Evolutionary conservation across 2,888 invertebrate genomes (phyloP).

Genomic region (Oasisia sp.): DNA sequence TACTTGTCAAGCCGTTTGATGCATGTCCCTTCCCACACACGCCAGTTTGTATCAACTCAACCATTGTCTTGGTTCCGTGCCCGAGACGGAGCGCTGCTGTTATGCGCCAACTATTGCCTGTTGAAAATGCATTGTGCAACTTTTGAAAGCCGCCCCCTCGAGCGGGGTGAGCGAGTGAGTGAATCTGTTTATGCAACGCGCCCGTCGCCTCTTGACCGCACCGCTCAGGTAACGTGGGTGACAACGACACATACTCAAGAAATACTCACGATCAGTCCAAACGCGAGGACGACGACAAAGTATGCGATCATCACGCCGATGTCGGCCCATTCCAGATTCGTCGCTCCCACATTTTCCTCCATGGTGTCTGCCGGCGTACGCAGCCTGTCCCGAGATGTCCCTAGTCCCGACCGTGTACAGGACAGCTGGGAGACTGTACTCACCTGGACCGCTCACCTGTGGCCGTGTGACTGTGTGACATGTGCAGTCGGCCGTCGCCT

Average conservation of each 20-base stretch:
- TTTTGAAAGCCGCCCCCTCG: background rate
- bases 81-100: background rate
- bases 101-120: background rate
- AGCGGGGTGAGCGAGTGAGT: background rate
- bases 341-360: conserved; percentile 18
- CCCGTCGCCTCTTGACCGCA: background rate
- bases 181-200: background rate
- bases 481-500: background rate
- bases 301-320: conserved; percentile 56
- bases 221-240: background rate
- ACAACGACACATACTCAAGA: conserved; percentile 19
- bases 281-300: conserved; percentile 56
- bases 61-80: background rate
- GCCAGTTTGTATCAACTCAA: background rate
- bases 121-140: background rate
- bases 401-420: background rate
- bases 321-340: conserved; percentile 43
- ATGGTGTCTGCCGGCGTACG: background rate
- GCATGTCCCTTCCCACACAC: background rate
- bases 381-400: no score
- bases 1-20: background rate
- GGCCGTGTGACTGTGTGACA: background rate
- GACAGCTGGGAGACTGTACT: background rate
- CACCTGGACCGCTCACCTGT: background rate
- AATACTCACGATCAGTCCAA: conserved; percentile 60